Evolutionary conservation across 2,113 vertebrate genomes (phyloP), one percentile per base, ranked within the genome.

Genomic region (Esox niger): DNA sequence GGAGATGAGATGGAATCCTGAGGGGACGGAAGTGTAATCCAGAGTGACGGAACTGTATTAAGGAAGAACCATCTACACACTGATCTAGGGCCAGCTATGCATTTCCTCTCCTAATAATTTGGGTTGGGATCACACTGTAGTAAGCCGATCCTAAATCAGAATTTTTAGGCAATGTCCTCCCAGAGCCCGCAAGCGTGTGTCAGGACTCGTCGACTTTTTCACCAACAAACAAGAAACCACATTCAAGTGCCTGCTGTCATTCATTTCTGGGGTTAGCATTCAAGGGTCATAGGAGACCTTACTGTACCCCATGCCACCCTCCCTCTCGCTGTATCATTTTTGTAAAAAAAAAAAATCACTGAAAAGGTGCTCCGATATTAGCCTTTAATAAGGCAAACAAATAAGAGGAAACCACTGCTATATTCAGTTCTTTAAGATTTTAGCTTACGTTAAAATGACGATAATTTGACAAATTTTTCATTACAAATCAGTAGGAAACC

Each of bases 1-100:
- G 91, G 91, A 82, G 96, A 98, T 35, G 94, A 97, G 84, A 98
- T 98, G 97, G 96, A 98, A 75, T 97, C 96, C 57, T 99, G 95
- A 98, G 66, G 63, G 31, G 26, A 55, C n/a, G n/a, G n/a, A n/a
- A n/a, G n/a, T n/a, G n/a, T n/a, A n/a, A n/a, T n/a, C 3, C 11
- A 43, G 38, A 25, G 23, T 32, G 47, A 43, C 13, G 21, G 54
- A 73, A 62, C 64, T 71, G 75, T 83, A 61, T 84, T 66, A 56
- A 74, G 66, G 79, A 82, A 25, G 17, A 46, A 11, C 17, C 62
- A 66, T 31, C 1, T 30, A n/a, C 11, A 38, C 52, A 67, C 33
- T 30, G 46, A 43, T 43, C 38, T 43, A 43, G 38, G 38, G 38
- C 15, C 38, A 43, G 38, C 17, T 43, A 15, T 43, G 38, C 17